A percentile compares a stretch with the other conserved stretches of the same genome.
Evolutionary conservation across 2,797 vertebrate genomes (phyloP).

Genomic region (Craterocephalus amniculus): DNA sequence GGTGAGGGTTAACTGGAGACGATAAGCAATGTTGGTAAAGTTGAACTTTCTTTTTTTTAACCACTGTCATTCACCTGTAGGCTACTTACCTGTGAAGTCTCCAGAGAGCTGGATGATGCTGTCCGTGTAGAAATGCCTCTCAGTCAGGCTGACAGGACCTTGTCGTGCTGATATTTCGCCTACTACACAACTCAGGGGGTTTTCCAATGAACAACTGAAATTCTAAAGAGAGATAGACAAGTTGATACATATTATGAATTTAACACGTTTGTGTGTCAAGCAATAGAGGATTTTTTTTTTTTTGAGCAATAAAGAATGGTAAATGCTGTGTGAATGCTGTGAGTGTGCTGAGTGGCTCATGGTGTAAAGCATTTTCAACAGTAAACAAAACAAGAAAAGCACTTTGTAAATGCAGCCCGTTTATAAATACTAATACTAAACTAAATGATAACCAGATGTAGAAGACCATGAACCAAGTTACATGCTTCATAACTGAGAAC

Average conservation of each 20-base stretch:
- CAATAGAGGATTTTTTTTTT: no score
- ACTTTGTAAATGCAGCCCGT: background rate
- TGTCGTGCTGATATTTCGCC: slow-evolving; percentile 81
- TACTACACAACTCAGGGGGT: slow-evolving; percentile 76
- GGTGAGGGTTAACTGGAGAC: background rate
- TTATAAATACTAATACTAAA: no score
- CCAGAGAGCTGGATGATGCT: slow-evolving; percentile 73
- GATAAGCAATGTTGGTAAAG: background rate
- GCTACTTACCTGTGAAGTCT: slow-evolving; percentile 80
- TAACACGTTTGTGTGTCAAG: no score
- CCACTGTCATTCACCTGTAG: background rate
- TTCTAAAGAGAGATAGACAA: slow-evolving; percentile 52
- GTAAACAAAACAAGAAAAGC: no score
- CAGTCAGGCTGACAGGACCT: slow-evolving; percentile 63
- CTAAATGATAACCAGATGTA: background rate
- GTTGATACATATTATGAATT: no score
- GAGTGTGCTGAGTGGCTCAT: no score
- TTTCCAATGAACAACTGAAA: slow-evolving; percentile 70
- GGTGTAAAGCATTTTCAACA: no score
- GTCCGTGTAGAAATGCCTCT: slow-evolving; percentile 73
- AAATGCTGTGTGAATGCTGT: no score
- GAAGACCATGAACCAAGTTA: no score
- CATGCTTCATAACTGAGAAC: background rate
- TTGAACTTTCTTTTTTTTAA: background rate
- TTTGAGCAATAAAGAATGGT: no score